These are phyloP conservation scores for Aricia artaxerxes DNA, from an alignment of 2,888 invertebrate genomes.

Conservation along the genomic window DNA sequence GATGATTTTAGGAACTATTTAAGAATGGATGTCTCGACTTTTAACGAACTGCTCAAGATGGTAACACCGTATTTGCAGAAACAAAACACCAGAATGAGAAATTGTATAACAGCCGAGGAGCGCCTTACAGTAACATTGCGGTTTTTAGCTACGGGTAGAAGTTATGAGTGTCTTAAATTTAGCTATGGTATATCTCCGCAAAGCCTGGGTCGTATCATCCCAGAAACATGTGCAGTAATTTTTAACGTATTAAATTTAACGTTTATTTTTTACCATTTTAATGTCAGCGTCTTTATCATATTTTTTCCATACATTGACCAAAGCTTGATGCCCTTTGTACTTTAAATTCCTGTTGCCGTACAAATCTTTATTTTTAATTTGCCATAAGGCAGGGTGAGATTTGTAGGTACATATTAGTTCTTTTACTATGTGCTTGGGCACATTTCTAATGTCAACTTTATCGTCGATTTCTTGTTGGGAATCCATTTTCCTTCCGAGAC, in stretches of 20 bases:
- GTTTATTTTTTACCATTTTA: conserved; percentile 27
- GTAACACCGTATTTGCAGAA: conserved; percentile 25
- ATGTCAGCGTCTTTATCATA: conserved; percentile 22
- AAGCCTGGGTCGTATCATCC: conserved; percentile 7
- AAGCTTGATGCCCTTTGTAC: conserved; percentile 28
- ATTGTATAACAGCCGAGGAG: conserved; percentile 22
- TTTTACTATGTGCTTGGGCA: conserved; percentile 26
- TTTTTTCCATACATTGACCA: conserved; percentile 17
- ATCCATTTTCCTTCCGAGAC: conserved; percentile 11
- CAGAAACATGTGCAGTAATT: not conserved
- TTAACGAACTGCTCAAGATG: no score
- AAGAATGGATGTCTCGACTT: no score
- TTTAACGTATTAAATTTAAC: no score
- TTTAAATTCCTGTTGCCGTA: conserved; percentile 29
- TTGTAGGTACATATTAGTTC: conserved; percentile 29
- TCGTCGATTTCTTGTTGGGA: conserved; percentile 19
- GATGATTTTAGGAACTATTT: no score
- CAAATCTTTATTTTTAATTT: conserved; percentile 29
- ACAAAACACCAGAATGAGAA: conserved; percentile 22
- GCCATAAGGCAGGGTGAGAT: conserved; percentile 26
- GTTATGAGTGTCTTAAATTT: conserved; percentile 23
- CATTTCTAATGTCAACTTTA: conserved; percentile 29
- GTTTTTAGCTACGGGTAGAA: conserved; percentile 26
- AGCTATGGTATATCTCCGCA: conserved; percentile 25
- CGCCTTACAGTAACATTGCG: conserved; percentile 24